phyloP scores from a whole-genome alignment of 2,888 invertebrate species.

The Ormyrus nitidulus region DNA sequence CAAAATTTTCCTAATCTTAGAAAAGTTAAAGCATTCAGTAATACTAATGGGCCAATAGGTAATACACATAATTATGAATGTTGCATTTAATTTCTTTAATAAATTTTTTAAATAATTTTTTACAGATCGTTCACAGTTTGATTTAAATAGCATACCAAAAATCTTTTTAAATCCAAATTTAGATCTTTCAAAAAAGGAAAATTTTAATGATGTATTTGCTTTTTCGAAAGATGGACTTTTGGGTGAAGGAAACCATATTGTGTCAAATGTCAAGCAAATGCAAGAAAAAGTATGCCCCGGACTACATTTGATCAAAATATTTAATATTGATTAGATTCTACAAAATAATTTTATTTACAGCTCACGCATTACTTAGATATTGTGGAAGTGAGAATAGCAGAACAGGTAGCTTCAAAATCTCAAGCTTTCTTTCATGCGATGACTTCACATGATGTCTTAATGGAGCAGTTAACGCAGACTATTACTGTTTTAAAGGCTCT shows the following conservation, averaged over 20 bases:
- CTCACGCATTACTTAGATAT: constrained; percentile 95
- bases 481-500: constrained; percentile 85
- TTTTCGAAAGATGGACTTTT: constrained; percentile 77
- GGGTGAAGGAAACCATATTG: constrained; percentile 75
- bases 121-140: constrained; percentile 76
- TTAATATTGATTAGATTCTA: constrained; percentile 17
- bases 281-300: constrained; percentile 84
- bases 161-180: constrained; percentile 90
- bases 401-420: constrained; percentile 95
- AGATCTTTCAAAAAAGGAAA: constrained; percentile 86
- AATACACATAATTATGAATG: constrained; percentile 21
- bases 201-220: constrained; percentile 91
- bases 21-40: constrained; percentile 74
- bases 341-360: constrained; percentile 69
- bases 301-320: background rate
- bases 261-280: constrained; percentile 78
- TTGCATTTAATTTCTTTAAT: background rate
- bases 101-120: constrained; percentile 54
- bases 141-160: constrained; percentile 85
- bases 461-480: constrained; percentile 94
- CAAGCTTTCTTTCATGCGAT: constrained; percentile 99
- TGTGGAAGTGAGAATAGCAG: constrained; percentile 94
- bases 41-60: constrained; percentile 60
- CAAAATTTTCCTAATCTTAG: constrained; percentile 75
- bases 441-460: constrained; percentile 97